Conservation (phyloP, 1,140 invertebrate genomes). For the Aphidius ervi region DNA sequence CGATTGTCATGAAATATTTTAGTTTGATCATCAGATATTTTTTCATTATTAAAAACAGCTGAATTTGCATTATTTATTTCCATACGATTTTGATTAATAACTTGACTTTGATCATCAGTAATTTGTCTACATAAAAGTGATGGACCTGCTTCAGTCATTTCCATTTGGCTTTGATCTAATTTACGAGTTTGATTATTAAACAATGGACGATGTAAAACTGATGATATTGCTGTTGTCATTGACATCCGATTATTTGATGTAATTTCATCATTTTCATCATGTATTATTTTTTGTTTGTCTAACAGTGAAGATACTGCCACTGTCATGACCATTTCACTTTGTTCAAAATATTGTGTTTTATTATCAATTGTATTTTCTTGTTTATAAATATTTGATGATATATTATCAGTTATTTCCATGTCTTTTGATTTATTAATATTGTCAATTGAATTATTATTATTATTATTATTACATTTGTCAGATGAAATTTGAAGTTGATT, state of each 20-base stretch:
- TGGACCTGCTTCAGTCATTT: not conserved
- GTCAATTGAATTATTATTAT: too few species aligned
- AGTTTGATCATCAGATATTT: not conserved
- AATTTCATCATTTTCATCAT: not conserved
- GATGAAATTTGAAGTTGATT: too few species aligned
- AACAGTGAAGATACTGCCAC: not conserved
- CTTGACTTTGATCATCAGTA: not conserved
- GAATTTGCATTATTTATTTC: constrained; percentile 14
- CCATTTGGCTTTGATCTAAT: constrained; percentile 14
- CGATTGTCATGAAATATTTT: not conserved
- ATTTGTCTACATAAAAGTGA: not conserved
- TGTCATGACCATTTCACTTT: not conserved
- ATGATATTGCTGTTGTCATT: too few species aligned
- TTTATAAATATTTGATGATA: not conserved
- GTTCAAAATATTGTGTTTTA: not conserved
- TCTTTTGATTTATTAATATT: too few species aligned
- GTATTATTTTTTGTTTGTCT: not conserved
- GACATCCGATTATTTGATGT: too few species aligned
- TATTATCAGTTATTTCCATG: constrained; percentile 8
- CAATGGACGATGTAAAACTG: too few species aligned
- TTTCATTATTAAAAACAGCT: not conserved
- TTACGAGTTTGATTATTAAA: not conserved
- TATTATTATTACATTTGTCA: too few species aligned
- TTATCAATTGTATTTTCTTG: not conserved
- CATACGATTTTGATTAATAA: constrained; percentile 16